Evolutionary conservation across 2,113 vertebrate species (phyloP).

Genomic region (Ovibos moschatus): DNA sequence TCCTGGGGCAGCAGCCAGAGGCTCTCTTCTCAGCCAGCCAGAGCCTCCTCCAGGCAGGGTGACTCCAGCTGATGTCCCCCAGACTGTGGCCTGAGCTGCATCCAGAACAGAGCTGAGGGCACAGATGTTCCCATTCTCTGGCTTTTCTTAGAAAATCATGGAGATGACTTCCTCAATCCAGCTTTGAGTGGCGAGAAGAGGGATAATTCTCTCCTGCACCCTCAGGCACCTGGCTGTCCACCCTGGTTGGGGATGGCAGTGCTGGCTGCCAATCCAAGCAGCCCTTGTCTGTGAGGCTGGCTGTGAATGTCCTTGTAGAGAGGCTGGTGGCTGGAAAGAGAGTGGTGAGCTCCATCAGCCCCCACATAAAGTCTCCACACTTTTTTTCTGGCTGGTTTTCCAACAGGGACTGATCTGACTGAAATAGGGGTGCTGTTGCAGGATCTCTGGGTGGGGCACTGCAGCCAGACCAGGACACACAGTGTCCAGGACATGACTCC

Average conservation of each 20-base stretch:
- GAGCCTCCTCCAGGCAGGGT: neutral
- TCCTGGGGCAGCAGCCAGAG: fast-evolving
- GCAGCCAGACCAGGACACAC: neutral
- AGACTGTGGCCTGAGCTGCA: neutral
- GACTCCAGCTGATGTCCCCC: neutral
- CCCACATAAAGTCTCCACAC: neutral
- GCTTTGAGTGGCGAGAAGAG: conserved; percentile 69
- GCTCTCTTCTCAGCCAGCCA: neutral
- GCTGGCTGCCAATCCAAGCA: neutral
- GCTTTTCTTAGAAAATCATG: conserved; percentile 44
- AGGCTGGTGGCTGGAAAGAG: neutral
- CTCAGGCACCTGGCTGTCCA: conserved; percentile 32
- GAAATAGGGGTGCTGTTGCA: neutral
- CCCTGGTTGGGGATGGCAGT: neutral
- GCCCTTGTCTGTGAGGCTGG: neutral
- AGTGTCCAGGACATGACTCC: neutral
- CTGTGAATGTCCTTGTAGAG: conserved; percentile 48
- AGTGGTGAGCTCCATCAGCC: neutral
- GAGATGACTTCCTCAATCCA: conserved; percentile 59
- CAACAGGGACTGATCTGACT: neutral
- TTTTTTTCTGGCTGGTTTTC: neutral
- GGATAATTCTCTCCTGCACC: conserved; percentile 31
- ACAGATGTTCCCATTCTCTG: neutral
- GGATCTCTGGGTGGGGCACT: neutral
- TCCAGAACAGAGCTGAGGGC: neutral